Conservation (phyloP, 2,113 vertebrate species). For the Grallaria varia region DNA sequence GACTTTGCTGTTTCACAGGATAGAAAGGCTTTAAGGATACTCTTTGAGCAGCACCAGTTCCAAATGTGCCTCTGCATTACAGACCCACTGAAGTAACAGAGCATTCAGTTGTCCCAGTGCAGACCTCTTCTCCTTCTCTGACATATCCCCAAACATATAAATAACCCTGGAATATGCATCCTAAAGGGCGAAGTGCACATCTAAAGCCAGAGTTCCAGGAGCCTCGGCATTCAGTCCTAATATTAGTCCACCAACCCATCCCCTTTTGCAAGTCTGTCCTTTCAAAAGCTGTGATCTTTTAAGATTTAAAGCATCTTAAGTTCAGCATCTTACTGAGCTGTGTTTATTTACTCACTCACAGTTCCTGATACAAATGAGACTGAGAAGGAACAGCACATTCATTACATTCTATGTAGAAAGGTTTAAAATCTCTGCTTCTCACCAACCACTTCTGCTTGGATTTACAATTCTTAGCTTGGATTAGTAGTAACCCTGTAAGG, state of each 20-base stretch:
- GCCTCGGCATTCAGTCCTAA: background rate
- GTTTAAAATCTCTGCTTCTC: background rate
- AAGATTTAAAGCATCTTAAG: background rate
- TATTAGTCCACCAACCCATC: background rate
- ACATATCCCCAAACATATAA: slow-evolving; percentile 20
- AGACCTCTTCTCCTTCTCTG: background rate
- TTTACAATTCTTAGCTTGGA: background rate
- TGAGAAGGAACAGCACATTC: background rate
- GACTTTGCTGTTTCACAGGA: background rate
- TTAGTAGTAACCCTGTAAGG: background rate
- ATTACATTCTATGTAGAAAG: background rate
- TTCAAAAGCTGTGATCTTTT: slow-evolving; percentile 34
- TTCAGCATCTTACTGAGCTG: background rate
- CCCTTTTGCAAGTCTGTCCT: background rate
- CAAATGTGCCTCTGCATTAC: background rate
- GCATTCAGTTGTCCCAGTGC: background rate
- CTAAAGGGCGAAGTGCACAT: slow-evolving; percentile 57
- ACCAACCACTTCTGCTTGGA: background rate
- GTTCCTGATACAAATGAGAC: background rate
- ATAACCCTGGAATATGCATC: slow-evolving; percentile 22
- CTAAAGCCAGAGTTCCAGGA: slow-evolving; percentile 15
- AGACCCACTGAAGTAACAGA: background rate
- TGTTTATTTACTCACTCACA: background rate
- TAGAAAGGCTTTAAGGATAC: background rate
- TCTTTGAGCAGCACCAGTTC: background rate